Evolutionary conservation across 2,113 vertebrate species (phyloP), one percentile per base, ranked within the genome.

Genomic region (Catharus fuscescens): DNA sequence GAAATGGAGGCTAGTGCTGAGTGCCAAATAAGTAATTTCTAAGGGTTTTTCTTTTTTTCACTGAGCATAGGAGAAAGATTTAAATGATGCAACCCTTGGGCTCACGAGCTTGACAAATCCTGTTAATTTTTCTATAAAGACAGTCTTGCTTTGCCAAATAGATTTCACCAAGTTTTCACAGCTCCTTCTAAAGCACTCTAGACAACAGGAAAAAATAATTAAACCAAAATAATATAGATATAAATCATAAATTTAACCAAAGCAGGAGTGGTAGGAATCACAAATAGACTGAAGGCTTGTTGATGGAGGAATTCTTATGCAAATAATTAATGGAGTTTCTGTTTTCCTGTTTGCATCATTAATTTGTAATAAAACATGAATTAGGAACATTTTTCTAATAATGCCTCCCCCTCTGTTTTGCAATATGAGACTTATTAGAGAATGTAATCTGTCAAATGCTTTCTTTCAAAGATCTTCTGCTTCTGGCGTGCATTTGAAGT

Each of bases 331-430:
- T 45, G 32, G 19, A 50, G 34, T 67, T 92, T 81, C 57, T 92
- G n/a, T 88, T 94, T 96, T 92, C 52, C 64, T 96, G 36, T 88
- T 88, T 92, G 15, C 36, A 83, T 85, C 38, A 88, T 95, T 96
- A 86, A 92, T 89, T 52, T 88, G 26, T 87, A 96, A 85, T 93
- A 95, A 93, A 80, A 57, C 42, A 82, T 66, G 48, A 95, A 95
- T 95, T 89, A 92, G 47, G 20, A 89, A 67, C 29, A 84, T 54
- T 76, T 95, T 86, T 86, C 42, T 65, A 92, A 77, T 70, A 53
- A 24, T 65, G 31, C 28, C 60, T 94, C 92, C 73, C 65, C 44
- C 32, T 96, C 56, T 86, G 44, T 90, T 94, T 94, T 85, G 76
- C 78, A 94, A 31, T 85, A 73, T 80, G 47, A 87, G 74, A 44